Percentiles rank a stretch among this genome's conserved stretches.
Evolutionary conservation across 2,888 invertebrate genomes (phyloP).

Genomic region (Cerastoderma edule): DNA sequence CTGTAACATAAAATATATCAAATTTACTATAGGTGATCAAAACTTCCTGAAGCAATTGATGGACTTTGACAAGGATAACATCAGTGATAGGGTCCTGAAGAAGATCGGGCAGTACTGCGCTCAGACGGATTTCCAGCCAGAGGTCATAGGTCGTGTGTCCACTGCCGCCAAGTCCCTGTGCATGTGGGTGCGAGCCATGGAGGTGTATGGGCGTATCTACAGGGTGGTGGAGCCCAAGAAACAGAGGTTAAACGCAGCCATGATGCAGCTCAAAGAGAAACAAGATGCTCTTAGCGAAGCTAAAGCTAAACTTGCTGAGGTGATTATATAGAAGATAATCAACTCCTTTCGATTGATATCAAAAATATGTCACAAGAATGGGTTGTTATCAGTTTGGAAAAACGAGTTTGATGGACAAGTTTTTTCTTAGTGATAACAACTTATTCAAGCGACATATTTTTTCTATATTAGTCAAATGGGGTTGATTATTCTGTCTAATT

Average conservation of each 20-base stretch:
- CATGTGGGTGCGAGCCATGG: constrained; percentile 95
- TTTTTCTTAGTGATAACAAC: no score
- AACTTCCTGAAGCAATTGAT: constrained; percentile 87
- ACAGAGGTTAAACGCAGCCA: constrained; percentile 91
- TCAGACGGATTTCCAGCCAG: constrained; percentile 93
- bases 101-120: constrained; percentile 91
- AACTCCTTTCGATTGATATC: no score
- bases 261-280: constrained; percentile 90
- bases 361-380: no score
- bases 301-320: constrained; percentile 90
- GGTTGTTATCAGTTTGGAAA: no score
- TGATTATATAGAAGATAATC: no score
- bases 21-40: constrained; percentile 81
- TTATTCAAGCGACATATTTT: no score
- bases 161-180: constrained; percentile 94
- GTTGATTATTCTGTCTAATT: no score
- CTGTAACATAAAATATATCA: no score
- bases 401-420: no score
- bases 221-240: constrained; percentile 92
- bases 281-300: constrained; percentile 92
- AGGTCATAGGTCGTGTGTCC: constrained; percentile 93
- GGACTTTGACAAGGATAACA: constrained; percentile 95
- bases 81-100: constrained; percentile 91
- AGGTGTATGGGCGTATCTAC: constrained; percentile 94
- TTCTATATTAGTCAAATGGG: no score